Evolutionary conservation across 1,140 invertebrate species (phyloP).

Genomic region (Gryon sp.): DNA sequence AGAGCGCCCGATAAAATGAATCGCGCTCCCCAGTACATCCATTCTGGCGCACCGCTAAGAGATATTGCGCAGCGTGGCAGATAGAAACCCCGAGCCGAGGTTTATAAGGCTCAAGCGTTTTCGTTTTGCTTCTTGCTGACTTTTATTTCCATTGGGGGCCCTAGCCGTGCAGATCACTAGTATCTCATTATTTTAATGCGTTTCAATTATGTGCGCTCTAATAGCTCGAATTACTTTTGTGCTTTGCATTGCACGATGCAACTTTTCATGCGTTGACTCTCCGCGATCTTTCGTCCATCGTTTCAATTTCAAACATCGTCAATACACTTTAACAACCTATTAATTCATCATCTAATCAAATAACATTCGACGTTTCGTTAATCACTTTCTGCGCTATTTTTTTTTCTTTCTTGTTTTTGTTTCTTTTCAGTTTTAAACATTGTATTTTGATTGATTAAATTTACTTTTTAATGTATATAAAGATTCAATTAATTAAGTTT

Average conservation of each 20-base stretch:
- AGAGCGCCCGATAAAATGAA: constrained; percentile 65
- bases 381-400: too few relatives aligned
- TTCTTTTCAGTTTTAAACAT: too few relatives aligned
- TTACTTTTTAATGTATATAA: too few relatives aligned
- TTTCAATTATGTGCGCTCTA: constrained; percentile 63
- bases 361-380: too few relatives aligned
- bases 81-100: constrained; percentile 37
- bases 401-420: too few relatives aligned
- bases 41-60: constrained; percentile 59
- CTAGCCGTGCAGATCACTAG: constrained; percentile 43
- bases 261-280: constrained; percentile 34
- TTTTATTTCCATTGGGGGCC: constrained; percentile 50
- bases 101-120: constrained; percentile 42
- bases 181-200: constrained; percentile 64
- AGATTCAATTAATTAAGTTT: too few relatives aligned
- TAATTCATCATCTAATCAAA: too few relatives aligned
- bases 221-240: constrained; percentile 59
- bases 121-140: constrained; percentile 45
- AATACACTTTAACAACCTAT: background rate
- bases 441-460: too few relatives aligned
- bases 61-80: constrained; percentile 60
- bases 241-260: constrained; percentile 37
- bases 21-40: constrained; percentile 64
- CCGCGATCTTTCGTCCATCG: background rate
- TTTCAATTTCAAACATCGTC: constrained; percentile 13